These are phyloP conservation scores for Rhagophthalmus giganteus DNA, from an alignment of 2,888 invertebrate species.

Conservation along the genomic window DNA sequence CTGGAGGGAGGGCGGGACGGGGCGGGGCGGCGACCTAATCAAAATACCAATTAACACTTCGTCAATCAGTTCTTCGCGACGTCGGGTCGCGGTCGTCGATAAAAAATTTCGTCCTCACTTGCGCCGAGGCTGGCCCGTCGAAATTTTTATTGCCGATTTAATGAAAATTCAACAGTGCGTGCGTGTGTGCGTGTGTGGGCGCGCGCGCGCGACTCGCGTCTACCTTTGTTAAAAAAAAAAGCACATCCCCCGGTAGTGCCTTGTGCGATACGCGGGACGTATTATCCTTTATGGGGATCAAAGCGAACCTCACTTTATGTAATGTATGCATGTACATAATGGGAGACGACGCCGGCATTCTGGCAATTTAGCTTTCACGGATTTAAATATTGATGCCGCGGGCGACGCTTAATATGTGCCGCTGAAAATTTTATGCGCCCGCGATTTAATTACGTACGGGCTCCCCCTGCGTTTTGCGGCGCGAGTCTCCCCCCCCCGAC, in stretches of 20 bases:
- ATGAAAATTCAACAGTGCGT: conserved; percentile 19
- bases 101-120: background rate
- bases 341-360: conserved; percentile 40
- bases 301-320: conserved; percentile 51
- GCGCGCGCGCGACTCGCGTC: too few species aligned
- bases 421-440: conserved; percentile 27
- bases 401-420: conserved; percentile 29
- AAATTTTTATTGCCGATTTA: conserved; percentile 13
- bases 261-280: conserved; percentile 32
- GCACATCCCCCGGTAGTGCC: conserved; percentile 15
- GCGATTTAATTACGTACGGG: background rate
- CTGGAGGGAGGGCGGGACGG: background rate
- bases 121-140: too few species aligned
- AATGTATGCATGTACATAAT: conserved; percentile 49
- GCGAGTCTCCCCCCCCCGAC: too few species aligned
- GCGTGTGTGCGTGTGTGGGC: too few species aligned
- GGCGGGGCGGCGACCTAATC: too few species aligned
- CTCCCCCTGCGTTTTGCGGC: background rate
- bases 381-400: conserved; percentile 44
- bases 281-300: conserved; percentile 51
- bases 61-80: conserved; percentile 1
- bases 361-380: conserved; percentile 41
- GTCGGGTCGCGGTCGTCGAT: background rate
- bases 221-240: conserved; percentile 15
- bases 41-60: conserved; percentile 6